Conservation (phyloP, 2,113 vertebrate genomes). For the Haemorhous mexicanus region DNA sequence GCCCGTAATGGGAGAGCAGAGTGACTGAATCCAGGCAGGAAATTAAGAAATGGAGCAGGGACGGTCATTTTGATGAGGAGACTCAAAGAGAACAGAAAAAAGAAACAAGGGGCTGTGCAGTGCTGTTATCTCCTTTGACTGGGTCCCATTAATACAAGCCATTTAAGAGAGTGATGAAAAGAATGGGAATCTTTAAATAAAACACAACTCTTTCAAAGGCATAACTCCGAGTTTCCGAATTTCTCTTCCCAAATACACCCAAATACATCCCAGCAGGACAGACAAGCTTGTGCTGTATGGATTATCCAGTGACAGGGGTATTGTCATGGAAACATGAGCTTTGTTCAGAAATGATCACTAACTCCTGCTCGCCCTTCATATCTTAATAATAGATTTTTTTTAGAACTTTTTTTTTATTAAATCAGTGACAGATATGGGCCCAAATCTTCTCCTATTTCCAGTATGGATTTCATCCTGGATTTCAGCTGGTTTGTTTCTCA, state of each 20-base stretch:
- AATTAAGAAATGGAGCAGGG: background rate
- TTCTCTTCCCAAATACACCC: conserved; percentile 27
- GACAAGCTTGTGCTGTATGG: background rate
- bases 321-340: conserved; percentile 60
- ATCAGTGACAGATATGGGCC: background rate
- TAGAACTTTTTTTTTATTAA: background rate
- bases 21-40: conserved; percentile 33
- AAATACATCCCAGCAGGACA: conserved; percentile 45
- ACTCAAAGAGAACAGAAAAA: conserved; percentile 7
- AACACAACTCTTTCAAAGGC: conserved; percentile 18
- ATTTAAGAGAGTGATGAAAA: conserved; percentile 29
- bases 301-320: conserved; percentile 18
- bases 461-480: background rate
- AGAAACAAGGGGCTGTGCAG: background rate
- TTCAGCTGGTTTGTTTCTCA: background rate
- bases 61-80: conserved; percentile 8
- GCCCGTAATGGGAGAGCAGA: conserved; percentile 31
- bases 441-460: background rate
- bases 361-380: background rate
- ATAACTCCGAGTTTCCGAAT: background rate
- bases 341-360: background rate
- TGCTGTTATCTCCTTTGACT: background rate
- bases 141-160: background rate
- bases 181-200: background rate
- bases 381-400: background rate